These are phyloP conservation scores for Pemphredon lugubris DNA, from an alignment of 2,888 invertebrate species.

Conservation along the genomic window DNA sequence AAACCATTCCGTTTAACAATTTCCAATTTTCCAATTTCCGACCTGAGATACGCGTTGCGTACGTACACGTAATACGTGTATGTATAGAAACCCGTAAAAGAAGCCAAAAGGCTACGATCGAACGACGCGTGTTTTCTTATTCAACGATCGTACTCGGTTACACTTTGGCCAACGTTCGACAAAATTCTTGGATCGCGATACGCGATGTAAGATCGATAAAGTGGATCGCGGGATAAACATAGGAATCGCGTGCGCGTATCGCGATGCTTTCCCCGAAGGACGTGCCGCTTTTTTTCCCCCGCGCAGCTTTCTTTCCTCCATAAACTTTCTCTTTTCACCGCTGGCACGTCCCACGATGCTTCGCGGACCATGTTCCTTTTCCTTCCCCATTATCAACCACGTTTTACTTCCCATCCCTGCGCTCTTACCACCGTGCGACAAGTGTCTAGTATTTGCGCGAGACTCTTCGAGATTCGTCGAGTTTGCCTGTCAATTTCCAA, in stretches of 20 bases:
- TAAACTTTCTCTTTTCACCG: conserved; percentile 54
- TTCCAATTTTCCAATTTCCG: neutral
- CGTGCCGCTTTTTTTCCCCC: conserved; percentile 18
- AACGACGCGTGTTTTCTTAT: neutral
- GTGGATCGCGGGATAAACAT: conserved; percentile 31
- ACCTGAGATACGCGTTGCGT: neutral
- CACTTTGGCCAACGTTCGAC: too few relatives aligned
- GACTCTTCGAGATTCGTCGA: too few relatives aligned
- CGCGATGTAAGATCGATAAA: conserved; percentile 31
- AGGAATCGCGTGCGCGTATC: conserved; percentile 37
- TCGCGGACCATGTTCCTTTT: conserved; percentile 14
- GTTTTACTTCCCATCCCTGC: conserved; percentile 16
- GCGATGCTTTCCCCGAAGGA: conserved; percentile 16
- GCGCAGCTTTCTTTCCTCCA: conserved; percentile 18
- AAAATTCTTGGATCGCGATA: too few relatives aligned
- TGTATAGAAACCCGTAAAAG: too few relatives aligned
- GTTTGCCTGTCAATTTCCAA: too few relatives aligned
- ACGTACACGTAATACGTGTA: too few relatives aligned
- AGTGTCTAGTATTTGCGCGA: conserved; percentile 38
- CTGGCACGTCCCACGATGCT: conserved; percentile 8
- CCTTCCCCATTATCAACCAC: conserved; percentile 35
- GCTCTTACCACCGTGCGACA: conserved; percentile 15
- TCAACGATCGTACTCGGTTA: too few relatives aligned
- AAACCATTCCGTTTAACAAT: neutral
- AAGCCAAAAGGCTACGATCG: too few relatives aligned